Conservation (phyloP, 2,113 vertebrate genomes). For the Lophius piscatorius region DNA sequence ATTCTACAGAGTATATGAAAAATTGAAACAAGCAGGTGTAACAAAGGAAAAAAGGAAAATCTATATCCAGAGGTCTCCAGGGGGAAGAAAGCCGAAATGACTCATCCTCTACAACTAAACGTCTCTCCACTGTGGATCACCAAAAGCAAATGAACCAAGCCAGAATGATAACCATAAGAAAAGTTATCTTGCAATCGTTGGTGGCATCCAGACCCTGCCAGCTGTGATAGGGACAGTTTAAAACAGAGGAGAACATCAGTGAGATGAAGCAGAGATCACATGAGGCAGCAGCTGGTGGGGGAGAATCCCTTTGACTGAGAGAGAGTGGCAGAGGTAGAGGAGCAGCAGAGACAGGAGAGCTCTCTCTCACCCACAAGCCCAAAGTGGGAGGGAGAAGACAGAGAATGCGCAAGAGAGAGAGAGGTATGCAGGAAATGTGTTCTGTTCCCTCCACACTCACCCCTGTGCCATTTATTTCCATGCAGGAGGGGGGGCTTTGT, state of each 20-base stretch:
- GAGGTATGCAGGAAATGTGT: constrained; percentile 72
- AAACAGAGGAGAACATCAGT: constrained; percentile 32
- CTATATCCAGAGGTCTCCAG: constrained; percentile 20
- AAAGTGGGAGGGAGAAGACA: constrained; percentile 49
- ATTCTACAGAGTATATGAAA: constrained; percentile 17
- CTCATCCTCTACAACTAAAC: constrained; percentile 32
- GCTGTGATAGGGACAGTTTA: constrained; percentile 18
- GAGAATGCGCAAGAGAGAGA: constrained; percentile 8
- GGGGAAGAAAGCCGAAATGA: constrained; percentile 26
- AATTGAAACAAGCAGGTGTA: constrained; percentile 31
- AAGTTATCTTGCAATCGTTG: constrained; percentile 43
- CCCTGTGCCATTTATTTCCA: constrained; percentile 64
- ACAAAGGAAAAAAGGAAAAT: constrained; percentile 13
- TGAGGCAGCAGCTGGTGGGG: constrained; percentile 63
- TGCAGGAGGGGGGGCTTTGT: constrained; percentile 16
- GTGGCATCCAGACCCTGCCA: constrained; percentile 20
- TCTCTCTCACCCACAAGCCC: constrained; percentile 36
- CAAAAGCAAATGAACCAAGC: constrained; percentile 10
- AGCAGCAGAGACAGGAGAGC: constrained; percentile 12
- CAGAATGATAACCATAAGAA: constrained; percentile 9
- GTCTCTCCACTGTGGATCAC: constrained; percentile 17
- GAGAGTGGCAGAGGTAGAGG: constrained; percentile 26
- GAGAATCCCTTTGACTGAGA: constrained; percentile 54
- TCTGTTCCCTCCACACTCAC: constrained; percentile 16
- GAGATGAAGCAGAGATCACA: constrained; percentile 44